Base-by-base conservation (phyloP, 1,140 invertebrate species). In the Calliphora vicina region DNA sequence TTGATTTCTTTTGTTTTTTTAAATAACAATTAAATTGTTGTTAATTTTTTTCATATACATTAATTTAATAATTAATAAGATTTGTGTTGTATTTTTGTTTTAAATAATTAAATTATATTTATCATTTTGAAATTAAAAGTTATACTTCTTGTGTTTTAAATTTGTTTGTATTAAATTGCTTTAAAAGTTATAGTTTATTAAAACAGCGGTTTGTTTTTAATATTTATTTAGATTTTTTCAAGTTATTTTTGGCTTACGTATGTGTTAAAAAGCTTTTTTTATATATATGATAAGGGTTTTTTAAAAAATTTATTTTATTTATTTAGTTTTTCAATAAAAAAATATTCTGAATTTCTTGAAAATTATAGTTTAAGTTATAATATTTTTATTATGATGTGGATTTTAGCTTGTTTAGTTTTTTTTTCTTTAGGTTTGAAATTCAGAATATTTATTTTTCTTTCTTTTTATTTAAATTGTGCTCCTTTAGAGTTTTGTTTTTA, bases 11-110 rank as follows among this genome's bases (percentile, higher is more conserved):
- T 6, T 80, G 26, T 26, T 50, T 23, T 57, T 57, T 45, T 81
- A 17, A 15, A 81, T 81, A 61, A 81, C 61, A 81, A 81, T 81
- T 67, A 81, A 57, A 81, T 57, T 81, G 57, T 57, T 81, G 43
- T 57, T 81, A 23, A 5, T 80, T 15, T 23, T 23, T 27, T 20
- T 29, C 23, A 29, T 29, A 76, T 76, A 76, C n/a, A 35, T 74
- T 25, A 5, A 25, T 25, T 35, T 74, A 23, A 29, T 29, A 76
- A 76, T 76, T 76, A 74, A 23, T 25, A 35, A 50, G 45, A 50
- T 50, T 50, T 50, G 45, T 50, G 45, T 50, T 4, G 45, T 17
- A 50, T 50, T 50, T 50, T 50, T 23, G 23, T 67, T 67, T 67
- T 3, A 23, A 67, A 1, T 6, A n/a, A 23, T 67, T 67, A 23